Conservation (phyloP, 2,888 invertebrate genomes). For the Spodoptera littoralis region DNA sequence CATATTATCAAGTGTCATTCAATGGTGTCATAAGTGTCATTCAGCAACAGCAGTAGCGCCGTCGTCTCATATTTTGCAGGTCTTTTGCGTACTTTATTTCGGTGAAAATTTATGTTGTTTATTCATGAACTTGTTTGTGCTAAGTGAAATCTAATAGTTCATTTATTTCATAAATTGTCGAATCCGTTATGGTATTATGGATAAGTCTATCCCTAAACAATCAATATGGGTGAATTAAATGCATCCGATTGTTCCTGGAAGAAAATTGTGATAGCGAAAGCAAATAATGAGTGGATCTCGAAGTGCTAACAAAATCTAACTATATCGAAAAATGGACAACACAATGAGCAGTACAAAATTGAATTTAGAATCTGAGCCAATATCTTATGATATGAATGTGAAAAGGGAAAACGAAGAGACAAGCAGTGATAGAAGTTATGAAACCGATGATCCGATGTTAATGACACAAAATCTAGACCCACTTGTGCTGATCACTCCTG, state of each 20-base stretch:
- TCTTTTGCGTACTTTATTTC: constrained; percentile 9
- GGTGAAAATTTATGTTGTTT: constrained; percentile 11
- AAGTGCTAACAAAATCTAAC: constrained; percentile 67
- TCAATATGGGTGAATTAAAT: constrained; percentile 85
- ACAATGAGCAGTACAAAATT: constrained; percentile 50
- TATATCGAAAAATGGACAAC: constrained; percentile 56
- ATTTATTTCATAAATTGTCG: constrained; percentile 27
- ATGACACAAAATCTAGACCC: constrained; percentile 67
- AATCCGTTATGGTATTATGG: constrained; percentile 81
- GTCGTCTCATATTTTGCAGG: constrained; percentile 5
- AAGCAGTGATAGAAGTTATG: constrained; percentile 38
- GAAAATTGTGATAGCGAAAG: constrained; percentile 82
- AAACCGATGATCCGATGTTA: constrained; percentile 49
- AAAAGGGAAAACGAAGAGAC: constrained; percentile 65
- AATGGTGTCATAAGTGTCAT: not conserved
- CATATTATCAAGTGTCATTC: too few species aligned
- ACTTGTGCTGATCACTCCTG: constrained; percentile 52
- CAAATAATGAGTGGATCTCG: constrained; percentile 80
- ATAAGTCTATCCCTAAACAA: constrained; percentile 83
- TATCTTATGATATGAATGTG: constrained; percentile 51
- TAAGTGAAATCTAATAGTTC: constrained; percentile 22
- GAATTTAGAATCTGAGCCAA: constrained; percentile 58
- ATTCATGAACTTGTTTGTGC: constrained; percentile 16
- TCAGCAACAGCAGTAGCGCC: constrained; percentile 6
- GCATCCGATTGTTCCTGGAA: constrained; percentile 81